phyloP scores from a whole-genome alignment of 2,113 vertebrate species.

The Guaruba guarouba region DNA sequence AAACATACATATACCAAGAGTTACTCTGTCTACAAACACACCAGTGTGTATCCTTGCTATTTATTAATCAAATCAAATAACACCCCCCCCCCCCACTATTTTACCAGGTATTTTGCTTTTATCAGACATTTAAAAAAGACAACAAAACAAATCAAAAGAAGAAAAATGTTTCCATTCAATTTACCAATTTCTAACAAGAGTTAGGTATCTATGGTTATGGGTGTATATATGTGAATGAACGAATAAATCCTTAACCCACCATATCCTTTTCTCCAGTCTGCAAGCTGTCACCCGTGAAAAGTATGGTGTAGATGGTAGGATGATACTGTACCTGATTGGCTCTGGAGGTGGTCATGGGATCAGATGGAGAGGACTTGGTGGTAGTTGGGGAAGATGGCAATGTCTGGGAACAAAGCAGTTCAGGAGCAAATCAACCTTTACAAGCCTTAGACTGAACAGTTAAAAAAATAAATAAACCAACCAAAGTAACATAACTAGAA shows the following conservation, averaged over 20 bases:
- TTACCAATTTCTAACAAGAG: conserved; percentile 45
- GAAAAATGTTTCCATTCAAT: conserved; percentile 19
- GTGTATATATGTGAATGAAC: conserved; percentile 80
- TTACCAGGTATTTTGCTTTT: conserved; percentile 3
- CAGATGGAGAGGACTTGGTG: conserved; percentile 91
- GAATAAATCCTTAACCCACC: conserved; percentile 83
- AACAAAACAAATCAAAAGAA: conserved; percentile 34
- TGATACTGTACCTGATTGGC: conserved; percentile 91
- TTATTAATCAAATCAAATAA: background rate
- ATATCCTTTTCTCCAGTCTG: conserved; percentile 80
- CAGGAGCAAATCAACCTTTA: conserved; percentile 90
- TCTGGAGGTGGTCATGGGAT: conserved; percentile 92
- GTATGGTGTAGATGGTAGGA: conserved; percentile 86
- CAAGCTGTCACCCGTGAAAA: conserved; percentile 80
- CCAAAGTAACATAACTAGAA: conserved; percentile 80
- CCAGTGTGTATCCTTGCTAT: background rate
- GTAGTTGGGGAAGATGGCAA: conserved; percentile 92
- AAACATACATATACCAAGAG: background rate
- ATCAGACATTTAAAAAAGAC: conserved; percentile 25
- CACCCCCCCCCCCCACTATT: background rate
- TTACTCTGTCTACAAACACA: conserved; percentile 10
- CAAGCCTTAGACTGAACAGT: conserved; percentile 82
- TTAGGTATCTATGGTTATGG: conserved; percentile 72
- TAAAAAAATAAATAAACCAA: conserved; percentile 80
- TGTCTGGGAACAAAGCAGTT: conserved; percentile 93